These are phyloP conservation scores for Hippopotamyrus pictus DNA, from an alignment of 2,797 vertebrate species.

Conservation along the genomic window DNA sequence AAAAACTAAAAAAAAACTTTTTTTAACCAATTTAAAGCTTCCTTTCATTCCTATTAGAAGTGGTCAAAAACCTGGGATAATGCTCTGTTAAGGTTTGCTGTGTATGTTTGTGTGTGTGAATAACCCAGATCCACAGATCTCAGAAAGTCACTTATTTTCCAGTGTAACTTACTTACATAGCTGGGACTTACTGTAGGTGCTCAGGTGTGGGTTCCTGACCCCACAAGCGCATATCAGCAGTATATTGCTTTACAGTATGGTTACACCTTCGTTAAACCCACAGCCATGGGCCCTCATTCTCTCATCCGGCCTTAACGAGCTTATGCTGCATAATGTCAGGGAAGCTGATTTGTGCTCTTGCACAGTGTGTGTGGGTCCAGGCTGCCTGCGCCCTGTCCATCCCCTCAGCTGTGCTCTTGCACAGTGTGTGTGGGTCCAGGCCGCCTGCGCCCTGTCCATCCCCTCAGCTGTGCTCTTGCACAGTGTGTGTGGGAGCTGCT, in stretches of 20 bases:
- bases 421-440: no score
- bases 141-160: not conserved
- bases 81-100: not conserved
- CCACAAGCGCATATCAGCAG: not conserved
- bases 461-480: not conserved
- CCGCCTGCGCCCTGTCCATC: not conserved
- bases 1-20: not conserved
- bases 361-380: not conserved
- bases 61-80: not conserved
- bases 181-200: not conserved
- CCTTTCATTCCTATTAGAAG: not conserved
- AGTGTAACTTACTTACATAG: not conserved
- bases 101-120: not conserved
- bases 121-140: not conserved
- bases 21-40: not conserved
- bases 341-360: not conserved
- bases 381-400: not conserved
- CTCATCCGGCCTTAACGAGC: not conserved
- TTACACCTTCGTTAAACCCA: not conserved
- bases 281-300: not conserved
- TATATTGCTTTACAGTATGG: not conserved
- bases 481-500: not conserved
- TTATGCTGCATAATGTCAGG: not conserved
- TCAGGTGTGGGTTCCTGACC: not conserved
- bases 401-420: not conserved